These are phyloP conservation scores for Dreissena rostriformis DNA, from an alignment of 1,140 invertebrate genomes.

Conservation along the genomic window DNA sequence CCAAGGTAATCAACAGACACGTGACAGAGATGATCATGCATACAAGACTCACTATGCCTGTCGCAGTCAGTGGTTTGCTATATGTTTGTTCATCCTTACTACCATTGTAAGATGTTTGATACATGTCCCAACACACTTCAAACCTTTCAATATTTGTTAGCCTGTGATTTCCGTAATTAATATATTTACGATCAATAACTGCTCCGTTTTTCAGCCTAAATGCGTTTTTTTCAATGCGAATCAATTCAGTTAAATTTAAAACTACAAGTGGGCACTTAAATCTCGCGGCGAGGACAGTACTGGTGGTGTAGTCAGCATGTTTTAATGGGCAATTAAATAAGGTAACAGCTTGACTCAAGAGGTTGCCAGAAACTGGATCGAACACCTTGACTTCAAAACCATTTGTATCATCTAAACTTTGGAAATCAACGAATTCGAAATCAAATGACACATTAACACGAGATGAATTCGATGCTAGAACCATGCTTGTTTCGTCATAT, in stretches of 20 bases:
- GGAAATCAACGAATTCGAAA: background rate
- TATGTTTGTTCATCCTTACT: background rate
- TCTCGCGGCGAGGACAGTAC: background rate
- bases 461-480: background rate
- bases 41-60: constrained; percentile 64
- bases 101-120: background rate
- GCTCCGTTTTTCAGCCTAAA: background rate
- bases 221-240: background rate
- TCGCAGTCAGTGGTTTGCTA: background rate
- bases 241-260: background rate
- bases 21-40: constrained; percentile 77
- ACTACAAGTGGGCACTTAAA: background rate
- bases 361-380: background rate
- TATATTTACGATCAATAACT: background rate
- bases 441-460: background rate
- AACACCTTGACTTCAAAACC: background rate
- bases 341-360: background rate
- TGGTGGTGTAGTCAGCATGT: background rate
- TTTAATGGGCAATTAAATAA: background rate
- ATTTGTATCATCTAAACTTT: background rate
- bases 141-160: background rate
- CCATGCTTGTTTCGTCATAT: background rate
- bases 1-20: constrained; percentile 78
- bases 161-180: background rate
- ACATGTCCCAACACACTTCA: background rate